phyloP scores from a whole-genome alignment of 1,140 invertebrate genomes.

The Macrostomum lignano region DNA sequence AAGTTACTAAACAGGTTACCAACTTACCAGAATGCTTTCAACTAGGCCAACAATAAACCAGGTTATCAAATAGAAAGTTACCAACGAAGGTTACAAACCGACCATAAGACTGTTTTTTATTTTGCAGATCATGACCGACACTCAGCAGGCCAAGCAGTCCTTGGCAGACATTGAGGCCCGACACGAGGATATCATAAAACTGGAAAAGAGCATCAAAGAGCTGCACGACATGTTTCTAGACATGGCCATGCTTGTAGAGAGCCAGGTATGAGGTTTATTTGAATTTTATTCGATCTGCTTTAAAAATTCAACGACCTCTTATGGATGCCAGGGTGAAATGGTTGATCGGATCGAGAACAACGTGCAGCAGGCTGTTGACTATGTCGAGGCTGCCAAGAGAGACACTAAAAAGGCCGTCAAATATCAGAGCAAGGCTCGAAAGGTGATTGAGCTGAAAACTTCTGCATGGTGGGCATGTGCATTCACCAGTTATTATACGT shows the following conservation, averaged over 20 bases:
- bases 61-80: no score
- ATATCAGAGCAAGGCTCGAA: slow-evolving; percentile 96
- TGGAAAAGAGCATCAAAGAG: slow-evolving; percentile 88
- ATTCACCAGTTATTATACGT: no score
- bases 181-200: slow-evolving; percentile 85
- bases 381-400: slow-evolving; percentile 92
- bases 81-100: no score
- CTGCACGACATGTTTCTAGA: slow-evolving; percentile 92
- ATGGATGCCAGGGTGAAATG: slow-evolving; percentile 65
- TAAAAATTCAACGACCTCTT: no score
- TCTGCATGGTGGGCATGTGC: no score
- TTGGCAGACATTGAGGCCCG: slow-evolving; percentile 85
- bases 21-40: no score
- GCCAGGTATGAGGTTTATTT: no score
- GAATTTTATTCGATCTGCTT: no score
- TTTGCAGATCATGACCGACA: slow-evolving; percentile 96
- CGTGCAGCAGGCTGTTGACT: slow-evolving; percentile 95
- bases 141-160: slow-evolving; percentile 86
- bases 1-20: no score
- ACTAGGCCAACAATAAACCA: no score
- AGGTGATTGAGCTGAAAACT: no score
- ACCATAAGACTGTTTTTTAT: no score
- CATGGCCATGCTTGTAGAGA: slow-evolving; percentile 36
- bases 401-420: slow-evolving; percentile 98
- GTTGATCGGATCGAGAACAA: slow-evolving; percentile 99